Evolutionary conservation across 2,797 vertebrate species (phyloP), one percentile per base, ranked within the genome.

Genomic region (Ispidina picta): DNA sequence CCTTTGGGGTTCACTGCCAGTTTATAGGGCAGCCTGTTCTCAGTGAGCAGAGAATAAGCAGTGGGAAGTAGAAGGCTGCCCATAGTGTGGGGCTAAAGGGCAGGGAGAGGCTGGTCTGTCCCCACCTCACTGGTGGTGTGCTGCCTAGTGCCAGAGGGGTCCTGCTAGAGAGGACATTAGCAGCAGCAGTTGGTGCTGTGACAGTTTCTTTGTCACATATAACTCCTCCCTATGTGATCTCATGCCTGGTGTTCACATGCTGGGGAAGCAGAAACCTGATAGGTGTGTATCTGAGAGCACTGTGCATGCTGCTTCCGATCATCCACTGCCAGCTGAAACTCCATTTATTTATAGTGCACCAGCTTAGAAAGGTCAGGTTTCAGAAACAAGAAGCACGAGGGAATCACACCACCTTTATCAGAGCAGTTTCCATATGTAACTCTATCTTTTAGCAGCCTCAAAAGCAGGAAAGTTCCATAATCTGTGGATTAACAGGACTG

Each of bases 251-350:
- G 70, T 52, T 94, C 77, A 83, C 39, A 18, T 80, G 82, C 64
- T 75, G 56, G 52, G 55, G 68, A 55, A 81, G 59, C 79, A 95
- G 85, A 86, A 93, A 52, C 18, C 39, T 26, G 63, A 37, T 31
- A 89, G 55, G 33, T 64, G 64, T 87, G 58, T 29, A 28, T 85
- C 49, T 90, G 83, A 65, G 83, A 91, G 83, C 59, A 35, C 79
- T 73, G 23, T 19, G 56, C 12, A 3, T 9, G 39, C 74, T 92
- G 60, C 77, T 87, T 56, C 75, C 15, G 17, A 73, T 46, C 83
- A 63, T 6, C 46, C 23, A 8, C 5, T 78, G 93, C 70, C 85
- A 90, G 76, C 49, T 86, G 92, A 68, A 78, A 31, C 64, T 44
- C n/a, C 6, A 51, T 18, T 54, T 82, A 82, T 89, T 94, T 88